A percentile compares a stretch with the other conserved stretches of the same genome.
Evolutionary conservation across 2,888 invertebrate species (phyloP).

Genomic region (Malachius bipustulatus): DNA sequence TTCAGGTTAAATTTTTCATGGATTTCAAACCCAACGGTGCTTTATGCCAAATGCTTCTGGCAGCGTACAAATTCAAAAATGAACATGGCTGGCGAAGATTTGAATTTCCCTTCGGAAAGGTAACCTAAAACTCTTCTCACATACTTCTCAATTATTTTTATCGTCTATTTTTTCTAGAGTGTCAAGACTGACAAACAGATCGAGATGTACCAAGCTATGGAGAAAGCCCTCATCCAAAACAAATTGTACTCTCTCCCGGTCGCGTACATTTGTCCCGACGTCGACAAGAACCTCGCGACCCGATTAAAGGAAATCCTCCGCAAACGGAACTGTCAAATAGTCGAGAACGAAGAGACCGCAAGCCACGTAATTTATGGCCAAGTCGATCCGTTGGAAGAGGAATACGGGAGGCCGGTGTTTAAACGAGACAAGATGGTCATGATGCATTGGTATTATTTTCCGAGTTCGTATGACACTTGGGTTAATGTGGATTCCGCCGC

Average conservation of each 20-base stretch:
- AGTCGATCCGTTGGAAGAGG: conserved; percentile 76
- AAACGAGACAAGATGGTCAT: conserved; percentile 71
- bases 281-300: conserved; percentile 66
- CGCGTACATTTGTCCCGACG: conserved; percentile 71
- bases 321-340: conserved; percentile 64
- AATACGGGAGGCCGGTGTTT: conserved; percentile 71
- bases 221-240: conserved; percentile 69
- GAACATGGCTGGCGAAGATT: conserved; percentile 94
- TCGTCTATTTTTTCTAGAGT: conserved; percentile 46
- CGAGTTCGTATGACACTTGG: conserved; percentile 88
- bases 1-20: conserved; percentile 85
- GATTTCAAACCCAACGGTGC: conserved; percentile 92
- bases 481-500: conserved; percentile 37
- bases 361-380: conserved; percentile 85
- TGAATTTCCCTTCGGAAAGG: conserved; percentile 79
- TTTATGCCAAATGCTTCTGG: conserved; percentile 83
- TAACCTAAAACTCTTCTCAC: conserved; percentile 28
- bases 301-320: conserved; percentile 82
- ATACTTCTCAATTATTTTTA: conserved; percentile 6
- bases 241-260: conserved; percentile 70
- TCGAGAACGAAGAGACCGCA: conserved; percentile 77
- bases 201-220: conserved; percentile 86
- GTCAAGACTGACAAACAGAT: conserved; percentile 84
- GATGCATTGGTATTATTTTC: conserved; percentile 93
- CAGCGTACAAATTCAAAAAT: conserved; percentile 90